Evolutionary conservation across 2,113 vertebrate genomes (phyloP).

Genomic region (Corapipo altera): DNA sequence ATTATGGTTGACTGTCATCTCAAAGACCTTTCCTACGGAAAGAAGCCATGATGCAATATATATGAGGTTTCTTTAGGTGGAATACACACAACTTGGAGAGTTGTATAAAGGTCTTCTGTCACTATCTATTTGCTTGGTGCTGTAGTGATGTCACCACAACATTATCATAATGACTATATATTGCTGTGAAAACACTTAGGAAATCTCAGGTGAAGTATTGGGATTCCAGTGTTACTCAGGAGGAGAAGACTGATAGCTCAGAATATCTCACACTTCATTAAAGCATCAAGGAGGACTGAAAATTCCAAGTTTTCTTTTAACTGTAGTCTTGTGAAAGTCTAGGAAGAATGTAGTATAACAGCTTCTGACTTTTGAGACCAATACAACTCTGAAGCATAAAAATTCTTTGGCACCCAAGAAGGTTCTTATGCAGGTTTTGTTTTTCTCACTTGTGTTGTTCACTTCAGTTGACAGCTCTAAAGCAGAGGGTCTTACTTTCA

Average conservation of each 20-base stretch:
- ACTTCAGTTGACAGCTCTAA: not conserved
- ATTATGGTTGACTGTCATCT: not conserved
- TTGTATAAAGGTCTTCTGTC: not conserved
- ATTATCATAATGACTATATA: not conserved
- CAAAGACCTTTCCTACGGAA: not conserved
- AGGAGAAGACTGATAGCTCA: not conserved
- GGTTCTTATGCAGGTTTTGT: not conserved
- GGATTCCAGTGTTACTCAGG: not conserved
- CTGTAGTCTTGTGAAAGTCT: not conserved
- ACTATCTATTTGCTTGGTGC: not conserved
- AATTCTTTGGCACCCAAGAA: slow-evolving; percentile 41
- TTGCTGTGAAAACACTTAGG: not conserved
- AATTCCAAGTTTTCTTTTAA: not conserved
- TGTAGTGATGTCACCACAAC: not conserved
- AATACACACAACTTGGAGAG: not conserved
- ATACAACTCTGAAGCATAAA: not conserved
- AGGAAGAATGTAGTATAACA: not conserved
- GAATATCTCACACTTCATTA: not conserved
- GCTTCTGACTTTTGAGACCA: not conserved
- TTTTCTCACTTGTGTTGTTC: not conserved
- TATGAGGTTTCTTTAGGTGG: not conserved
- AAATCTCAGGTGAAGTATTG: not conserved
- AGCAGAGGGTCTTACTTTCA: not conserved
- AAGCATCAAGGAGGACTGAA: not conserved
- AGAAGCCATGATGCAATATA: not conserved